Base-by-base conservation (phyloP, 2,888 invertebrate species). In the Tinea semifulvella region DNA sequence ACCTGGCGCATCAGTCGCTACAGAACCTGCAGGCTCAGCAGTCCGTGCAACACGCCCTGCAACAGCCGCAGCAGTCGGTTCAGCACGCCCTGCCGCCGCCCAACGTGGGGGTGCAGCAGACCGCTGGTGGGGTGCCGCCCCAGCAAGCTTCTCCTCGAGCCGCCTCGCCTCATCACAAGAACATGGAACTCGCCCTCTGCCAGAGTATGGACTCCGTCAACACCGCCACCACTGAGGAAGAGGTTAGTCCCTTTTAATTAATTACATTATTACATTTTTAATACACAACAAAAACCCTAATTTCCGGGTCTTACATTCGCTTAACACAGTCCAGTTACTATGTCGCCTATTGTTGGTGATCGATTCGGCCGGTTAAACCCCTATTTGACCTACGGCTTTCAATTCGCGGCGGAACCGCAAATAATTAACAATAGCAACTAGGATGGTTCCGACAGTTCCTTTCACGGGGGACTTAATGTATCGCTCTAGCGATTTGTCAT, bases 201-300 rank as follows among this genome's bases (percentile, higher is more conserved):
- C 96, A 96, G 83, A 96, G 95, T 84, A 96, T 96, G 95, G 96
- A 96, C 84, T 96, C 95, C 62, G 96, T 96, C 71, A 96, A 96
- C 84, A 95, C 95, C 60, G 90, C 90, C 68, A 92, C 93, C 72
- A 92, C 94, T 73, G 96, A 97, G 85, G 97, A 96, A 87, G 97
- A 96, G 96, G 97, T 96, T 65, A 85, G 90, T 77, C 3, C 28
- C 6, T 35, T 27, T 48, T 43, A 7, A 8, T 27, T 43, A 16
- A 14, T 19, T 36, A 17, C 16, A 18, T 7, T 39, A 18, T 10
- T 19, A 20, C 13, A 39, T 16, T 6, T 42, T 22, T 14, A 11
- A 10, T 42, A 27, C 13, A 16, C 8, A 13, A 42, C 22, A 39
- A 18, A 10, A 20, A 39, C 40, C n/a, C 11, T 11, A 11, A 36